Conservation (phyloP, 1,140 invertebrate genomes). For the Liolophura sinensis region DNA sequence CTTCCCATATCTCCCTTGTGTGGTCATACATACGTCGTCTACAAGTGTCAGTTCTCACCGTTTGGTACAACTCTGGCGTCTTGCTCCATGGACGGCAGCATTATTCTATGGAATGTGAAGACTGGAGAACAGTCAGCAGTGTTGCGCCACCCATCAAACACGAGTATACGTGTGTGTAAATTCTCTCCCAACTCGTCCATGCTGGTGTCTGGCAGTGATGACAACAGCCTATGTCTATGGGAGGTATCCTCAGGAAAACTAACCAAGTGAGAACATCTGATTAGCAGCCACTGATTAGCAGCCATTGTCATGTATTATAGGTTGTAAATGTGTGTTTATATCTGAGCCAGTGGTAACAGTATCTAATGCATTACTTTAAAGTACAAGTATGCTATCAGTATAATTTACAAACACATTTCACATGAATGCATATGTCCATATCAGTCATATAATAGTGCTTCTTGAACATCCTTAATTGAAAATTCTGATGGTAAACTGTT, state of each 20-base stretch:
- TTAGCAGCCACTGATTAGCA: background rate
- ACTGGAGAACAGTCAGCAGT: slow-evolving; percentile 67
- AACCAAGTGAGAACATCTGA: slow-evolving; percentile 62
- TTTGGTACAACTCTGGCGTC: slow-evolving; percentile 72
- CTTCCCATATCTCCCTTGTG: slow-evolving; percentile 50
- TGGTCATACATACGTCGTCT: slow-evolving; percentile 59
- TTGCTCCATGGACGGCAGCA: slow-evolving; percentile 74
- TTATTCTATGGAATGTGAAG: slow-evolving; percentile 72
- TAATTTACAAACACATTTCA: no score
- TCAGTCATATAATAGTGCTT: no score
- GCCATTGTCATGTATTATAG: background rate
- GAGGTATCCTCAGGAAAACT: slow-evolving; percentile 68
- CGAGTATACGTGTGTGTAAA: slow-evolving; percentile 69
- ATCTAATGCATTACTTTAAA: no score
- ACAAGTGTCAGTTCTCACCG: slow-evolving; percentile 69
- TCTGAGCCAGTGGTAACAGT: no score
- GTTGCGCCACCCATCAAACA: slow-evolving; percentile 69
- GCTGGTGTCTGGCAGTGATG: slow-evolving; percentile 74
- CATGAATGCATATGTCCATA: no score
- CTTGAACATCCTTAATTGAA: no score
- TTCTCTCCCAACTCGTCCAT: slow-evolving; percentile 71
- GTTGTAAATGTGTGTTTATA: background rate
- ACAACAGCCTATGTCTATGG: slow-evolving; percentile 75
- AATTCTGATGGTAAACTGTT: no score
- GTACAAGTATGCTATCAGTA: no score